A percentile compares a stretch with the other conserved stretches of the same genome.
Conservation (phyloP, 1,140 invertebrate genomes). For the Euglossa dilemma region DNA sequence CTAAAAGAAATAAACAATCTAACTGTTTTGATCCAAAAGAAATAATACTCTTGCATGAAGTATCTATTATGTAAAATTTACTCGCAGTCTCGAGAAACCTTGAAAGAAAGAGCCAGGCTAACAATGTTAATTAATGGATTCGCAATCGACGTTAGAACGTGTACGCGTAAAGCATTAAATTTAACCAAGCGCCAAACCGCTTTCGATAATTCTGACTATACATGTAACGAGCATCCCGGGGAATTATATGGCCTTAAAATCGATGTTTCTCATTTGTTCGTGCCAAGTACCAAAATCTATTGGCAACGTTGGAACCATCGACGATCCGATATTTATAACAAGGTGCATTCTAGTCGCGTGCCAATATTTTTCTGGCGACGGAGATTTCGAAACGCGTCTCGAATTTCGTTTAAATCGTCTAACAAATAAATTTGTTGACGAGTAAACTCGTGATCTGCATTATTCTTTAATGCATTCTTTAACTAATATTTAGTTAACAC, state of each 20-base stretch:
- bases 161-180: neutral
- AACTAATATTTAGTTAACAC: too few relatives aligned
- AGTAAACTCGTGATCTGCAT: too few relatives aligned
- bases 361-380: neutral
- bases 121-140: neutral
- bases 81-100: too few relatives aligned
- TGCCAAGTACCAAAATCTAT: conserved; percentile 27
- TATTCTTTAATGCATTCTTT: too few relatives aligned
- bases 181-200: conserved; percentile 30
- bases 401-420: neutral
- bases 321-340: conserved; percentile 16
- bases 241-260: conserved; percentile 18
- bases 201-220: neutral
- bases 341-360: neutral
- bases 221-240: neutral
- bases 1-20: too few relatives aligned
- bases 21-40: too few relatives aligned
- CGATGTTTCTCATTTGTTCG: conserved; percentile 3
- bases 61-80: too few relatives aligned
- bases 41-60: too few relatives aligned
- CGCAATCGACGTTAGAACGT: neutral
- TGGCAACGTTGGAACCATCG: conserved; percentile 15
- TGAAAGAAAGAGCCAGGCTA: neutral
- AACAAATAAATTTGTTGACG: too few relatives aligned
- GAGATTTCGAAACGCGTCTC: neutral